Percentiles rank a stretch among this genome's conserved stretches.
Conservation (phyloP, 2,797 vertebrate genomes). For the Schizothorax lantsangensis region DNA sequence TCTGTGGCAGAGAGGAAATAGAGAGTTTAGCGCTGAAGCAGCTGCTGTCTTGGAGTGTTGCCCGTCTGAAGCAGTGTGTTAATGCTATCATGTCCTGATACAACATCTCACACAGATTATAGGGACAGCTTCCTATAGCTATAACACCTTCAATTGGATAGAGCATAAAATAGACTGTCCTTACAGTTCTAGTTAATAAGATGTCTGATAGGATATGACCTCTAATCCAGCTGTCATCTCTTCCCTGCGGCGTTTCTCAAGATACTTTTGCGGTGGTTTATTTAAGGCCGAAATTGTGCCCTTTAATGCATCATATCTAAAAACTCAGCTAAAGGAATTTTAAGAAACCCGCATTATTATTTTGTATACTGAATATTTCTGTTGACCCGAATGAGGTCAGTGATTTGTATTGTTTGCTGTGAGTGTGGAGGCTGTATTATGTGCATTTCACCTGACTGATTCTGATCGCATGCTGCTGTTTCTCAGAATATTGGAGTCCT, state of each 20-base stretch:
- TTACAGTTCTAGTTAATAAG: background rate
- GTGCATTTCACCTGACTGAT: slow-evolving; percentile 16
- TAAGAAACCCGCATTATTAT: background rate
- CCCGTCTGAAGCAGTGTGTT: slow-evolving; percentile 18
- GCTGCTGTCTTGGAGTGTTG: slow-evolving; percentile 42
- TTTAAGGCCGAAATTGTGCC: background rate
- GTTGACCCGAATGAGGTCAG: background rate
- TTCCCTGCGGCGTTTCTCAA: background rate
- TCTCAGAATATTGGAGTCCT: slow-evolving; percentile 51
- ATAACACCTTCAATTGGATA: background rate
- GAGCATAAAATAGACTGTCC: background rate
- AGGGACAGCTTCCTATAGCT: background rate
- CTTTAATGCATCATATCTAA: background rate
- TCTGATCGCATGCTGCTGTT: slow-evolving; percentile 35
- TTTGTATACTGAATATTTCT: background rate
- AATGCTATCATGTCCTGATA: slow-evolving; percentile 8
- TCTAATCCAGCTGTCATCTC: background rate
- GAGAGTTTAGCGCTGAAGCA: slow-evolving; percentile 35
- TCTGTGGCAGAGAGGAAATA: slow-evolving; percentile 27
- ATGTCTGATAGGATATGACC: background rate
- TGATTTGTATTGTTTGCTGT: background rate
- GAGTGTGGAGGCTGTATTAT: background rate
- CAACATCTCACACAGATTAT: background rate
- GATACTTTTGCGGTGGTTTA: background rate
- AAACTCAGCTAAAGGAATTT: background rate